These are phyloP conservation scores for Agapostemon virescens DNA, from an alignment of 2,888 invertebrate species.

Conservation along the genomic window DNA sequence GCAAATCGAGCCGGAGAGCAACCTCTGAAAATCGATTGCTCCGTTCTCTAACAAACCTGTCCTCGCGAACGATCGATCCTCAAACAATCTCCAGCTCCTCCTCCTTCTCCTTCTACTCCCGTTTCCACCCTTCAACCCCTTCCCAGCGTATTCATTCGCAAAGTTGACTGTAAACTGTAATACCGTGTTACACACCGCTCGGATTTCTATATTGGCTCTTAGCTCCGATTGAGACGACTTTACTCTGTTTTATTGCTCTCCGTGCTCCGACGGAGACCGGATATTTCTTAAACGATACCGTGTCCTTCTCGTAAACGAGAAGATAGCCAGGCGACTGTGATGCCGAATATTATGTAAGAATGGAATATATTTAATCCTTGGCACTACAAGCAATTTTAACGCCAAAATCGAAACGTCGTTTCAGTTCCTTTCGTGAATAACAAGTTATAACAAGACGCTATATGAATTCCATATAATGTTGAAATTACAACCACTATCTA, in stretches of 20 bases:
- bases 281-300: neutral
- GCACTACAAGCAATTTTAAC: too few species aligned
- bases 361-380: too few species aligned
- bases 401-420: too few species aligned
- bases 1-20: slow-evolving; percentile 53
- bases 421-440: too few species aligned
- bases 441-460: too few species aligned
- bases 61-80: slow-evolving; percentile 44
- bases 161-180: slow-evolving; percentile 21
- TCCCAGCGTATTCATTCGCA: neutral
- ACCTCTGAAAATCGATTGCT: slow-evolving; percentile 58
- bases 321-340: neutral
- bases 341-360: too few species aligned
- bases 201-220: slow-evolving; percentile 12
- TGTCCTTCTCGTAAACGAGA: neutral
- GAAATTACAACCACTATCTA: too few species aligned
- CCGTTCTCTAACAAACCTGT: slow-evolving; percentile 42
- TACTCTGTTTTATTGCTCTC: neutral
- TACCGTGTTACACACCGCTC: slow-evolving; percentile 2
- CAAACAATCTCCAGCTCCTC: slow-evolving; percentile 35
- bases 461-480: too few species aligned
- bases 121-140: neutral
- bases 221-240: slow-evolving; percentile 16
- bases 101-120: neutral
- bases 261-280: neutral